Conservation (phyloP, 2,113 vertebrate species). For the Oryzias javanicus region DNA sequence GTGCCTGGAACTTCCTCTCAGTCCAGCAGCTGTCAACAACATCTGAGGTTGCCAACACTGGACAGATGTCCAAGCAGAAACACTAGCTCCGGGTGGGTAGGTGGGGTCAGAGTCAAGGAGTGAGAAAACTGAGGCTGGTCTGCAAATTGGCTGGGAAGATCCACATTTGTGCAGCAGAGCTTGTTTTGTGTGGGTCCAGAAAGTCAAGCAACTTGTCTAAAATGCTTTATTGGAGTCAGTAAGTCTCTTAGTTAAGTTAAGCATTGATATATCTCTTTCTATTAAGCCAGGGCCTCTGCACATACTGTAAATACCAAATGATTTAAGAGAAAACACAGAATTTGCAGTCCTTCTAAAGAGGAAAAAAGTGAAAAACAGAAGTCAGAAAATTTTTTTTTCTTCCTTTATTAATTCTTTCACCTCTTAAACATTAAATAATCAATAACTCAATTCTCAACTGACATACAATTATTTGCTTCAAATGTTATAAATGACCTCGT, state of each 20-base stretch:
- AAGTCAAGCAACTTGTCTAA: slow-evolving; percentile 38
- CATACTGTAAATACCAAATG: slow-evolving; percentile 9
- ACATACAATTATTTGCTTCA: neutral
- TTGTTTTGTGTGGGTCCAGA: slow-evolving; percentile 34
- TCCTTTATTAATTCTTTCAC: neutral
- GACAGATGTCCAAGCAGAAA: slow-evolving; percentile 73
- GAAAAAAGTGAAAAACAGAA: neutral
- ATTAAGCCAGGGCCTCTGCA: slow-evolving; percentile 6
- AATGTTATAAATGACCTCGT: slow-evolving; percentile 23
- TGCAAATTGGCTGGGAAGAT: slow-evolving; percentile 42
- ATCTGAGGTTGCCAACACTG: slow-evolving; percentile 68
- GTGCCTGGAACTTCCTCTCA: slow-evolving; percentile 69
- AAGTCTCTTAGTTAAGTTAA: slow-evolving; percentile 10
- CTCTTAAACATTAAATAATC: slow-evolving; percentile 1
- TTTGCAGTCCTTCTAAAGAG: neutral
- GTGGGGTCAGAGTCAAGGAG: slow-evolving; percentile 17
- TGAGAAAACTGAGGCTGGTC: slow-evolving; percentile 8
- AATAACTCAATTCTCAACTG: neutral
- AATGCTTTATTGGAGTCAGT: slow-evolving; percentile 34
- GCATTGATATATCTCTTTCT: slow-evolving; percentile 30
- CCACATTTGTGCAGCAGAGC: slow-evolving; percentile 31
- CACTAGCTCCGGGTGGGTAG: slow-evolving; percentile 49
- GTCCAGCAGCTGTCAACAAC: slow-evolving; percentile 70
- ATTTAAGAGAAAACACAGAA: slow-evolving; percentile 8
- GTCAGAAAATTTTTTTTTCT: neutral